Evolutionary conservation across 2,797 vertebrate species (phyloP).

Genomic region (Echiichthys vipera): DNA sequence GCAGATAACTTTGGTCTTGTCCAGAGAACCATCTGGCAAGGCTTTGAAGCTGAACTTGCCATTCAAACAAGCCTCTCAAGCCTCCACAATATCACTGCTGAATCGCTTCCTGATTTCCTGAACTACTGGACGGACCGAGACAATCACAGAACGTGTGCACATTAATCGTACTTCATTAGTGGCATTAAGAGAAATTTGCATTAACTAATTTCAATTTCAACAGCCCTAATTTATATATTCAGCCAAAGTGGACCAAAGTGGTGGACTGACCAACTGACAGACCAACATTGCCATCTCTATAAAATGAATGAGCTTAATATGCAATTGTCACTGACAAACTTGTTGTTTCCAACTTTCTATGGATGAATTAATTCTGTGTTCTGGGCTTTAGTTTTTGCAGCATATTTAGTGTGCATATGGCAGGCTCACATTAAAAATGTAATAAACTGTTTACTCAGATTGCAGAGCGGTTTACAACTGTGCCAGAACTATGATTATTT

Average conservation of each 20-base stretch:
- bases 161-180: no score
- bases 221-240: no score
- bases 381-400: background rate
- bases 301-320: slow-evolving; percentile 14
- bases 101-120: no score
- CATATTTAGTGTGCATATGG: slow-evolving; percentile 34
- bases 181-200: no score
- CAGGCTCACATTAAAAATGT: slow-evolving; percentile 40
- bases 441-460: slow-evolving; percentile 41
- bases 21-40: no score
- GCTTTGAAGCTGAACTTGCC: no score
- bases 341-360: background rate
- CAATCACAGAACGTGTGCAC: no score
- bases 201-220: no score
- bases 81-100: no score
- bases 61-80: no score
- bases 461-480: slow-evolving; percentile 21
- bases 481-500: slow-evolving; percentile 36
- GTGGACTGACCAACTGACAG: background rate
- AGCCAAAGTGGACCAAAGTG: background rate
- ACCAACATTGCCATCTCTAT: background rate
- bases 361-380: slow-evolving; percentile 6
- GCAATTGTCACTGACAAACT: background rate
- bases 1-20: no score
- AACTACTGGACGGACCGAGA: no score